phyloP scores from a whole-genome alignment of 1,140 invertebrate genomes.

The Medauroidea extradentata region DNA sequence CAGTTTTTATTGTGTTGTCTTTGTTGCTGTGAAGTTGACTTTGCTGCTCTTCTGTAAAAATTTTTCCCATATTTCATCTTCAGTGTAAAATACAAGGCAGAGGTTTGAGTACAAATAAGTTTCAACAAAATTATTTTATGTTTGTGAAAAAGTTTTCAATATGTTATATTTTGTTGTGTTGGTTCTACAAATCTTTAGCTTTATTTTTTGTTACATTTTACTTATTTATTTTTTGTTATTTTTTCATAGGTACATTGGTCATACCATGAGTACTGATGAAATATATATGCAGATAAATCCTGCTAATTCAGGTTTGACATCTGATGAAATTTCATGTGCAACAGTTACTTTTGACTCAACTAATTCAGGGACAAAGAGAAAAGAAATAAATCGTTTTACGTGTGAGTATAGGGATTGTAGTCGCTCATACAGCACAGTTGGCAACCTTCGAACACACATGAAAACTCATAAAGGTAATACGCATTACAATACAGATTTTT shows the following conservation, averaged over 20 bases:
- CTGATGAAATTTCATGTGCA: constrained; percentile 59
- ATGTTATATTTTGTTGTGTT: no score
- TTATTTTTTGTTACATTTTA: no score
- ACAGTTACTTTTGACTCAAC: constrained; percentile 62
- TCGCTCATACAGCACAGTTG: constrained; percentile 88
- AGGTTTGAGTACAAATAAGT: no score
- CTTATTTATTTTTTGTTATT: not conserved
- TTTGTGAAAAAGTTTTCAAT: no score
- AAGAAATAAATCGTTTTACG: constrained; percentile 64
- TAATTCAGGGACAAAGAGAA: constrained; percentile 59
- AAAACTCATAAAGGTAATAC: constrained; percentile 89
- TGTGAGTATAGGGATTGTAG: constrained; percentile 88
- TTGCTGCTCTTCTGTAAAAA: no score
- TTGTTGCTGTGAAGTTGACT: no score
- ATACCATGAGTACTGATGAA: constrained; percentile 62
- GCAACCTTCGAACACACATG: constrained; percentile 91
- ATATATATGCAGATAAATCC: constrained; percentile 65
- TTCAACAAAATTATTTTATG: no score
- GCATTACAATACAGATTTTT: no score
- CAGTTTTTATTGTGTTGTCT: no score
- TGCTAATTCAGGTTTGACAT: constrained; percentile 51
- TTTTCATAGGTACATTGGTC: constrained; percentile 57
- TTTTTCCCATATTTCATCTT: no score
- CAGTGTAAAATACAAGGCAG: no score
- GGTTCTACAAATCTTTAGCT: no score